These are phyloP conservation scores for Sphecodes monilicornis DNA, from an alignment of 2,888 invertebrate species.

Conservation along the genomic window DNA sequence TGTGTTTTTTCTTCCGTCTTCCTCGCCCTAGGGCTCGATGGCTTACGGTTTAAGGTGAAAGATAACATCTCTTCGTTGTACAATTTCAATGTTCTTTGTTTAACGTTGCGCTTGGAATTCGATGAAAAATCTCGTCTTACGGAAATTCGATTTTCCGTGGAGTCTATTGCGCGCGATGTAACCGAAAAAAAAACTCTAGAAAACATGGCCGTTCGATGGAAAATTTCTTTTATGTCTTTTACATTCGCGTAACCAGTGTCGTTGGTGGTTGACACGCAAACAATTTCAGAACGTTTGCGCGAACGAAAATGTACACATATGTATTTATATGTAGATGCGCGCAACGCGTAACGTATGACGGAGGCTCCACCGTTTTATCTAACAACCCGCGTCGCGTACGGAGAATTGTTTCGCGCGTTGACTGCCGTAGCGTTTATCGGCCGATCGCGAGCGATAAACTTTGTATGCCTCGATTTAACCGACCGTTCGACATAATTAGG, in stretches of 20 bases:
- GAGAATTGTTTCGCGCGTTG: background rate
- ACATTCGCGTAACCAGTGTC: too few relatives aligned
- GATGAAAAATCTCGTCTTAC: background rate
- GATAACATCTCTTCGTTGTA: constrained; percentile 45
- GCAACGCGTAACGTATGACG: too few relatives aligned
- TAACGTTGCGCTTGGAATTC: background rate
- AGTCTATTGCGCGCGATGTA: background rate
- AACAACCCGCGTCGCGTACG: too few relatives aligned
- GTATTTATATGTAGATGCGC: too few relatives aligned
- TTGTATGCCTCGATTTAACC: too few relatives aligned
- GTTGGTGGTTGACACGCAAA: too few relatives aligned
- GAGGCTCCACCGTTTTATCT: background rate
- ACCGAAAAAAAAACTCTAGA: background rate
- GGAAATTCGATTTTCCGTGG: background rate
- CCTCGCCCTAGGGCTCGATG: constrained; percentile 69
- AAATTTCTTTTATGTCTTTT: background rate
- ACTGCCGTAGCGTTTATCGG: background rate
- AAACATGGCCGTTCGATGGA: background rate
- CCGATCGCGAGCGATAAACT: too few relatives aligned
- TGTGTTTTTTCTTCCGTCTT: constrained; percentile 33
- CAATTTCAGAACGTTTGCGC: too few relatives aligned
- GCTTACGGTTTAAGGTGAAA: constrained; percentile 63
- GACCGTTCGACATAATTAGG: background rate
- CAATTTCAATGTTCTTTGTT: background rate
- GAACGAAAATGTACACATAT: too few relatives aligned